phyloP scores from a whole-genome alignment of 2,113 vertebrate genomes.

The Aythya baeri region DNA sequence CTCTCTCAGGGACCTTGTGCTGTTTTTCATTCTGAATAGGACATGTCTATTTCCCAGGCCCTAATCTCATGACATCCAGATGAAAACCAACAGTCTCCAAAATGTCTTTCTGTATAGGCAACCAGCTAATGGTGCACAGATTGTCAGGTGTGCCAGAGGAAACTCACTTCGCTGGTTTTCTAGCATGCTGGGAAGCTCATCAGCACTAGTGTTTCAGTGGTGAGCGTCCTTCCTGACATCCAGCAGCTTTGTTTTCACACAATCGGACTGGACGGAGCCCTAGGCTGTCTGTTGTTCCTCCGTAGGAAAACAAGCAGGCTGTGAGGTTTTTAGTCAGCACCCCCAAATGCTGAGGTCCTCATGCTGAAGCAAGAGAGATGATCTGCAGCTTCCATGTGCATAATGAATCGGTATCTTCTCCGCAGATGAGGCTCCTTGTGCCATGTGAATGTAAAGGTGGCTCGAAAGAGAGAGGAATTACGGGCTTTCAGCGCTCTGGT shows the following conservation, averaged over 20 bases:
- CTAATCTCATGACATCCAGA: background rate
- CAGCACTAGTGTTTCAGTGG: background rate
- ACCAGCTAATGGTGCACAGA: fast-evolving
- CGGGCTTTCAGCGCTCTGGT: background rate
- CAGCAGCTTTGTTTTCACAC: background rate
- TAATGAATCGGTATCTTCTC: fast-evolving
- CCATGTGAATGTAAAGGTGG: fast-evolving
- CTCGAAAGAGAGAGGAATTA: background rate
- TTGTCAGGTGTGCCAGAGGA: background rate
- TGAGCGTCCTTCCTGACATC: fast-evolving
- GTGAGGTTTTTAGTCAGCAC: background rate
- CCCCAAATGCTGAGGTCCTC: background rate
- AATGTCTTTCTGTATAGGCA: background rate
- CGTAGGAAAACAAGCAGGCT: background rate
- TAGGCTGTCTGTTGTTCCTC: background rate
- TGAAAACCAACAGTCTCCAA: background rate
- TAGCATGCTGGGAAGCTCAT: fast-evolving
- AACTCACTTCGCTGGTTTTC: background rate
- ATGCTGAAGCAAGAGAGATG: background rate
- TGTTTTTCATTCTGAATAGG: background rate
- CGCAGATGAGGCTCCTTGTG: fast-evolving
- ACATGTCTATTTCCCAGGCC: background rate
- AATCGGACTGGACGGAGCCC: background rate
- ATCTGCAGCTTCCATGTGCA: background rate
- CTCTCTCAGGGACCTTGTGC: fast-evolving